Evolutionary conservation across 1,140 invertebrate species (phyloP).

Genomic region (Mizuhopecten yessoensis): DNA sequence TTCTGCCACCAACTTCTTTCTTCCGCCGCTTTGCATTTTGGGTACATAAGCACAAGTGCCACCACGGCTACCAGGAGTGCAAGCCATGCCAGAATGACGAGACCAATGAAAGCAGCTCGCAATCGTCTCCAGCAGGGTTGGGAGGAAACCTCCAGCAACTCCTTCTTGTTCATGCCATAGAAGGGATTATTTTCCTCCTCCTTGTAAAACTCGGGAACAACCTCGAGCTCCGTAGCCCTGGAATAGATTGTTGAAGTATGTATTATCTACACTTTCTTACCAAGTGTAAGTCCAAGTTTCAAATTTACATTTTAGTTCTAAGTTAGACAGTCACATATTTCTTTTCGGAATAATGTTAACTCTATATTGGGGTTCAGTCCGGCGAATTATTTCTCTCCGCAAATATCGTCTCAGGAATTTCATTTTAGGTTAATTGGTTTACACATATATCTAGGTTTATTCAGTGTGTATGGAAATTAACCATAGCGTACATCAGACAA

Average conservation of each 20-base stretch:
- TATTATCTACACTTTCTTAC: background rate
- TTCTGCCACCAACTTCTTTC: conserved; percentile 88
- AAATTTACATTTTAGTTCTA: too few species aligned
- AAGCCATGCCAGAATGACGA: conserved; percentile 72
- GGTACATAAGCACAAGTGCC: conserved; percentile 72
- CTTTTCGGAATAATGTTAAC: too few species aligned
- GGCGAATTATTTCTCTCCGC: background rate
- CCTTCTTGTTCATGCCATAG: conserved; percentile 62
- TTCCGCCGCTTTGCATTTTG: conserved; percentile 66
- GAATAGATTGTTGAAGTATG: background rate
- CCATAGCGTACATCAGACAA: too few species aligned
- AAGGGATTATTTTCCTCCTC: conserved; percentile 46
- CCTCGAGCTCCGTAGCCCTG: background rate
- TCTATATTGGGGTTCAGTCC: too few species aligned
- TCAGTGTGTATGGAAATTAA: too few species aligned
- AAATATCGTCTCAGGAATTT: background rate
- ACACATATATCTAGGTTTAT: too few species aligned
- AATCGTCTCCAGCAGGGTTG: conserved; percentile 62
- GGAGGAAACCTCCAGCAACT: conserved; percentile 57
- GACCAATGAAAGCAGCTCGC: conserved; percentile 65
- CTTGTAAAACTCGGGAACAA: background rate
- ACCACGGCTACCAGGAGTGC: conserved; percentile 74
- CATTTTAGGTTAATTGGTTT: too few species aligned
- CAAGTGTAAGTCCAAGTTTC: too few species aligned
- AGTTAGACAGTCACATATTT: too few species aligned